Base-by-base conservation (phyloP, 1,140 invertebrate genomes). In the Antheraea mylitta region DNA sequence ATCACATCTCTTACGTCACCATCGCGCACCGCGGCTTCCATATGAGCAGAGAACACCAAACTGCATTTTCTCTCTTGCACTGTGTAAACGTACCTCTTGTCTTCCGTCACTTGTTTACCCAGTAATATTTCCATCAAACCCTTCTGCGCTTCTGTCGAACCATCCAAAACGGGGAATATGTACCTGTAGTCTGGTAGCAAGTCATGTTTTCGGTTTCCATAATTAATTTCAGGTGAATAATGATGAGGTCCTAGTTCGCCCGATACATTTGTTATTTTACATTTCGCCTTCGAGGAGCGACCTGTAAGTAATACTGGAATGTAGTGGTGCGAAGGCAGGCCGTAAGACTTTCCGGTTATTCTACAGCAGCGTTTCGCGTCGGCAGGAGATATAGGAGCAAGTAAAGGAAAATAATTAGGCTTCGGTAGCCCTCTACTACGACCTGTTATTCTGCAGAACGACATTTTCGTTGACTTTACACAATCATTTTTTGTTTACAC, bases 401-500 rank as follows among this genome's bases (percentile, higher is more conserved):
- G 90, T 36, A 97, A 92, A 3, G 97, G 96, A 78, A 97, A 96
- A 83, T 97, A 97, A 89, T 97, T 96, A 38, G 96, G 95, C 76
- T 96, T 96, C 58, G 96, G 96, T 72, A 97, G 94, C 73, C 96
- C 96, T 58, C 96, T 93, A 85, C 96, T 96, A 76, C 94, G 95
- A 42, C 96, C 96, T 42, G 96, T 97, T 69, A 97, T 97, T 86
- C 96, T 95, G 90, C 96, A 97, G 83, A 94, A 96, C 61, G 95
- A 95, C 94, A 96, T 95, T 64, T 79, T 86, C 69, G 63, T 71
- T 53, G 69, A 37, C 69, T 77, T 84, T 76, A 92, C 72, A 78
- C 79, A 71, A 68, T 77, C 89, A 92, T 92, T 83, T 88, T 66
- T 59, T 89, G 83, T 90, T 87, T 89, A 83, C 80, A 83, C 62